These are phyloP conservation scores for Bombus difficillimus DNA, from an alignment of 1,140 invertebrate genomes.

Conservation along the genomic window DNA sequence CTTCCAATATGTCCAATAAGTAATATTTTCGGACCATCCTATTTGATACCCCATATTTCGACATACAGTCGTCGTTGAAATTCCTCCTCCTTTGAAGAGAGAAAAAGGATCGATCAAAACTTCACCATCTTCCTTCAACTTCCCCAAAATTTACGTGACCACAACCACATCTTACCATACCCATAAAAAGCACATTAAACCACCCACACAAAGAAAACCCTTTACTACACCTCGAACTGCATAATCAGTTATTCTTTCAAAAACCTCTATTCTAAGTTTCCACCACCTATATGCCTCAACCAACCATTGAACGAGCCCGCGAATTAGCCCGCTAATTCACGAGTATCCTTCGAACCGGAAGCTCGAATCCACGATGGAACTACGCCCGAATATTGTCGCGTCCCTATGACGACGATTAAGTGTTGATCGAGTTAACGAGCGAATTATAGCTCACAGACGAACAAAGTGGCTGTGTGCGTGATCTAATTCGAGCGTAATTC, in stretches of 20 bases:
- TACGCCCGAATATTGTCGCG: neutral
- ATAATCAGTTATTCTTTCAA: neutral
- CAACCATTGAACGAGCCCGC: neutral
- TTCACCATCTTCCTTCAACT: neutral
- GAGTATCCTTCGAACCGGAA: neutral
- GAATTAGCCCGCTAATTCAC: neutral
- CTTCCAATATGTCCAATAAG: too few species aligned
- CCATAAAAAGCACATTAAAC: neutral
- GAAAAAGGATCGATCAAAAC: neutral
- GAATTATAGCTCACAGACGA: neutral
- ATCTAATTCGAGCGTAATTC: neutral
- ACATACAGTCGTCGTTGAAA: neutral
- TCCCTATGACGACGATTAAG: neutral
- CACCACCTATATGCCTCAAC: neutral
- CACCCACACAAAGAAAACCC: neutral
- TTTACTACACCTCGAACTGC: neutral
- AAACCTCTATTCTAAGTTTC: too few species aligned
- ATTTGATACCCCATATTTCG: neutral
- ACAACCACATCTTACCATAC: constrained; percentile 21
- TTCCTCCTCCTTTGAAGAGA: neutral
- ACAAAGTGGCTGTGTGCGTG: neutral
- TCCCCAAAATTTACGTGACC: too few species aligned
- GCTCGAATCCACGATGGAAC: neutral
- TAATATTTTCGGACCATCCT: neutral
- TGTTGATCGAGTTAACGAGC: constrained; percentile 5